Evolutionary conservation across 2,113 vertebrate species (phyloP).

Genomic region (Tyrannus savana): DNA sequence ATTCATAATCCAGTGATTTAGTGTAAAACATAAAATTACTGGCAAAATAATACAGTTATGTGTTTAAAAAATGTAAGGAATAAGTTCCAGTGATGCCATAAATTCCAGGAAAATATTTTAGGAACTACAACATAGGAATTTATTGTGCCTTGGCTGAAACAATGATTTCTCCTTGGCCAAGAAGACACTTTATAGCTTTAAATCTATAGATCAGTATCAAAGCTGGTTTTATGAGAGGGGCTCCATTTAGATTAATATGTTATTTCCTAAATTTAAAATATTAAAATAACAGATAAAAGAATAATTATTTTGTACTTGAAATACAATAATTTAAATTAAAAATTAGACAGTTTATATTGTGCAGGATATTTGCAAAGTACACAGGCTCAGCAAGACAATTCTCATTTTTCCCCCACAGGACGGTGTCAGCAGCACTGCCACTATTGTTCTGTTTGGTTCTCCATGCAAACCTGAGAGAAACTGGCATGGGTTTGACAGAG

Average conservation of each 20-base stretch:
- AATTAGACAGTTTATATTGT: neutral
- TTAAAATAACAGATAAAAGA: neutral
- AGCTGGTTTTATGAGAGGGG: neutral
- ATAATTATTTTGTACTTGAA: neutral
- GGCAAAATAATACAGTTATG: constrained; percentile 60
- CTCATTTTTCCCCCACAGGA: neutral
- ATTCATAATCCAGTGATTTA: constrained; percentile 44
- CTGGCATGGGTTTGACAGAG: neutral
- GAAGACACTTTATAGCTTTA: constrained; percentile 6
- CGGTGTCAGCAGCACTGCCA: neutral
- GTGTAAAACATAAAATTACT: constrained; percentile 57
- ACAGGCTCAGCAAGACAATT: neutral
- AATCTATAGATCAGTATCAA: constrained; percentile 12
- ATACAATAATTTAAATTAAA: neutral
- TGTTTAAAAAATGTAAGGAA: constrained; percentile 55
- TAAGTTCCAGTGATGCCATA: constrained; percentile 66
- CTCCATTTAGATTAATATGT: neutral
- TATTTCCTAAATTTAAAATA: neutral
- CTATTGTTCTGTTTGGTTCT: neutral
- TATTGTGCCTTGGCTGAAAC: constrained; percentile 46
- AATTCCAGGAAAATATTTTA: constrained; percentile 70
- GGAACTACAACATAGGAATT: constrained; percentile 41
- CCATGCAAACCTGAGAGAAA: neutral
- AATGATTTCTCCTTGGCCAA: constrained; percentile 23
- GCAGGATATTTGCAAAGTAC: neutral